Evolutionary conservation across 2,888 invertebrate genomes (phyloP).

Genomic region (Sinotaia quadrata): DNA sequence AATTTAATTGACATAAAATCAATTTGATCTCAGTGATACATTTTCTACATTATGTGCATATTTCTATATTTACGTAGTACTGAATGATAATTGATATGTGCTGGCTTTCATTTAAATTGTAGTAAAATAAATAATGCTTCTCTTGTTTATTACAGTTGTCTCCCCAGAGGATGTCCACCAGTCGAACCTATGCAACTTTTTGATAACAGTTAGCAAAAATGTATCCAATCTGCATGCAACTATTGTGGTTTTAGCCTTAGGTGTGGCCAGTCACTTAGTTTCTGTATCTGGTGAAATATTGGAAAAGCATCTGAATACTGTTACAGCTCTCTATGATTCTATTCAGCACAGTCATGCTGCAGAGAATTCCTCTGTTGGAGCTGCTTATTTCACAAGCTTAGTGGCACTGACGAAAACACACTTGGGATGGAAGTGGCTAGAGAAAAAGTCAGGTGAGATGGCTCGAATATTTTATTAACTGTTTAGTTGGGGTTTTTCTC

Average conservation of each 20-base stretch:
- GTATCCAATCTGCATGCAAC: not conserved
- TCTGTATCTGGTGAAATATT: not conserved
- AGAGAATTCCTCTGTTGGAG: conserved; percentile 17
- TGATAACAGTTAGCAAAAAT: not conserved
- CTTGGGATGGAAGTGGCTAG: conserved; percentile 8
- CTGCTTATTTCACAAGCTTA: conserved; percentile 23
- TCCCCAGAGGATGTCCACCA: conserved; percentile 6
- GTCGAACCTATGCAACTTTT: conserved; percentile 2
- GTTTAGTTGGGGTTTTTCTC: too few relatives aligned
- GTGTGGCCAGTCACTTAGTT: conserved; percentile 7
- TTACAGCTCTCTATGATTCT: not conserved
- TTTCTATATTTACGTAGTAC: too few relatives aligned
- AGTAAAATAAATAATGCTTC: too few relatives aligned
- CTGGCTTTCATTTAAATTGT: too few relatives aligned
- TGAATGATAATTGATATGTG: too few relatives aligned
- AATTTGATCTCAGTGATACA: too few relatives aligned
- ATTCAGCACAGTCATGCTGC: not conserved
- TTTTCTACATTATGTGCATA: too few relatives aligned
- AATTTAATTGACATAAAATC: too few relatives aligned
- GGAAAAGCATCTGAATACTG: not conserved
- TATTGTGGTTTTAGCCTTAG: conserved; percentile 16
- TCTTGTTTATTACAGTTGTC: not conserved
- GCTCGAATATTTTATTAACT: too few relatives aligned
- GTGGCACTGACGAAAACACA: not conserved
- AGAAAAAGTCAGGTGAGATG: conserved; percentile 2